Evolutionary conservation across 2,888 invertebrate genomes (phyloP).

Genomic region (Calliphora vomitoria): DNA sequence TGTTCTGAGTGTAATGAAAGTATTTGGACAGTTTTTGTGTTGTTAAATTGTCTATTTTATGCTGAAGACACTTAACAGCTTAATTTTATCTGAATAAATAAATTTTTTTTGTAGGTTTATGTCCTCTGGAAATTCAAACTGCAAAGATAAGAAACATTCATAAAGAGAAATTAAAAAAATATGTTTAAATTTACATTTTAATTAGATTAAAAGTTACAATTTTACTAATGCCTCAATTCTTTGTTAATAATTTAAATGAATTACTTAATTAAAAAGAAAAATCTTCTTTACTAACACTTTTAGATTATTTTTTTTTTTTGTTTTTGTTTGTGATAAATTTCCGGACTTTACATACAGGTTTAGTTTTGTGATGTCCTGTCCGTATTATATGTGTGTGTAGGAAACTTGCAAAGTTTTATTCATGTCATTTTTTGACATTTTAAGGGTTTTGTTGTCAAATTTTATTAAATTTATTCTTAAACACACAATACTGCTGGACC

Average conservation of each 20-base stretch:
- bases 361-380: neutral
- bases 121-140: slow-evolving; percentile 43
- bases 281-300: neutral
- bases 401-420: slow-evolving; percentile 15
- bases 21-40: slow-evolving; percentile 9
- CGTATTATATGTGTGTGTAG: neutral
- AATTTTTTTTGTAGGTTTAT: neutral
- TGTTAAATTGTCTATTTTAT: neutral
- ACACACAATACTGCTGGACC: slow-evolving; percentile 21
- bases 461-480: slow-evolving; percentile 52
- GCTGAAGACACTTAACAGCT: slow-evolving; percentile 43
- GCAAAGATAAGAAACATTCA: slow-evolving; percentile 63
- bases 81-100: slow-evolving; percentile 8
- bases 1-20: neutral
- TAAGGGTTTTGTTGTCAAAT: slow-evolving; percentile 27
- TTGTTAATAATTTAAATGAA: slow-evolving; percentile 33
- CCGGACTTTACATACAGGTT: neutral
- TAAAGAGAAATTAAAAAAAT: slow-evolving; percentile 33
- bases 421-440: slow-evolving; percentile 35
- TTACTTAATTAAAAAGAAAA: slow-evolving; percentile 23
- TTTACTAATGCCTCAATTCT: neutral
- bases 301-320: neutral
- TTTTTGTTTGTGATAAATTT: too few relatives aligned
- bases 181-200: slow-evolving; percentile 27
- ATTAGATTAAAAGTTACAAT: slow-evolving; percentile 50